Evolutionary conservation across 2,888 invertebrate species (phyloP).

Genomic region (Phlogophora meticulosa): DNA sequence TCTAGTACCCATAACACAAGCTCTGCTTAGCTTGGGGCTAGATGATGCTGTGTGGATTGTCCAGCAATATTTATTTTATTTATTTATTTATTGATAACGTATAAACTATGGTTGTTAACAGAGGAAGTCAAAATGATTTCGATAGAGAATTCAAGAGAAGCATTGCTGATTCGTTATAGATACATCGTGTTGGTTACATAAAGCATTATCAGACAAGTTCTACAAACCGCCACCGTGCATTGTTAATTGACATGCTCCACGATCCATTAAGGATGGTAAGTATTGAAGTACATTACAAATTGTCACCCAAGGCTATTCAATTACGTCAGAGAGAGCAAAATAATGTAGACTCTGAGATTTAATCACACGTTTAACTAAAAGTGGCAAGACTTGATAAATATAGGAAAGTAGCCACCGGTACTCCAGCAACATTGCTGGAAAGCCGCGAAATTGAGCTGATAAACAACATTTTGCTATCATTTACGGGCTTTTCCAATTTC

Average conservation of each 20-base stretch:
- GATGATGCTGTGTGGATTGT: too few species aligned
- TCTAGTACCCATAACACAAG: too few species aligned
- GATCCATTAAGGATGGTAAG: slow-evolving; percentile 27
- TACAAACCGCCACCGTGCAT: slow-evolving; percentile 36
- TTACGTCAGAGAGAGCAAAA: slow-evolving; percentile 41
- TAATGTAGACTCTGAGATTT: slow-evolving; percentile 27
- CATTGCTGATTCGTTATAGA: not conserved
- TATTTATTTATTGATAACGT: not conserved
- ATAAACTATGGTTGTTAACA: not conserved
- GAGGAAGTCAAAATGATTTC: not conserved
- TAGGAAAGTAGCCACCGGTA: slow-evolving; percentile 56
- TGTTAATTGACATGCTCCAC: slow-evolving; percentile 50
- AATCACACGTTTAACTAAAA: slow-evolving; percentile 42
- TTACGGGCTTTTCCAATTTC: slow-evolving; percentile 48
- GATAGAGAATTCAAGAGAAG: not conserved
- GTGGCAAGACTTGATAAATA: slow-evolving; percentile 51
- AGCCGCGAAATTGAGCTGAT: slow-evolving; percentile 52
- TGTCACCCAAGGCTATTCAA: slow-evolving; percentile 30
- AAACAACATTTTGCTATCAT: slow-evolving; percentile 49
- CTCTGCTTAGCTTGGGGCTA: too few species aligned
- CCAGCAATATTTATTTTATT: too few species aligned
- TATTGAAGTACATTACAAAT: slow-evolving; percentile 24
- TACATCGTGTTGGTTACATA: slow-evolving; percentile 35
- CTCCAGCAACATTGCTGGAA: slow-evolving; percentile 44
- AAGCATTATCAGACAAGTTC: slow-evolving; percentile 31